Percentiles rank a stretch among this genome's conserved stretches.
These are phyloP conservation scores for Coecobrya sp. DNA, from an alignment of 2,888 invertebrate genomes.

Conservation along the genomic window DNA sequence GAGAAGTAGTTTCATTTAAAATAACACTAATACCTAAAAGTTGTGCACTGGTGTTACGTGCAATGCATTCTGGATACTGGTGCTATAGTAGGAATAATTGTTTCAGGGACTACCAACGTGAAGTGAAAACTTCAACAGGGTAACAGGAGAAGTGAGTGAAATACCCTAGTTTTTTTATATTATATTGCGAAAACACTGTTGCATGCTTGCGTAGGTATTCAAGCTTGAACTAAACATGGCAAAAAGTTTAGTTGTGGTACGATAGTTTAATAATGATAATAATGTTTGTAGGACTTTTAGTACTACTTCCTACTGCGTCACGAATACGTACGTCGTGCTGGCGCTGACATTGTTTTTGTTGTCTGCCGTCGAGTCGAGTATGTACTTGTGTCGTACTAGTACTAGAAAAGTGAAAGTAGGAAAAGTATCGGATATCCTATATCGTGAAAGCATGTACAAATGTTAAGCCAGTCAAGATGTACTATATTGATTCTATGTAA, in stretches of 20 bases:
- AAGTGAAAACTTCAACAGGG: background rate
- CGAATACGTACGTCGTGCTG: constrained; percentile 1
- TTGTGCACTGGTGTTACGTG: background rate
- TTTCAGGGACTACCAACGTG: background rate
- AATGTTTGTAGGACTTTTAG: background rate
- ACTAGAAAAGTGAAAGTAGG: background rate
- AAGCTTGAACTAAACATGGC: background rate
- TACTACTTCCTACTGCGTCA: background rate
- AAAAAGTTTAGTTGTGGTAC: background rate
- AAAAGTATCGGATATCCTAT: constrained; percentile 30
- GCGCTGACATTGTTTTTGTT: constrained; percentile 43
- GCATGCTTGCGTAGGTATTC: constrained; percentile 37
- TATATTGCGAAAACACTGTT: constrained; percentile 33
- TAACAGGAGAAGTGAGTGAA: background rate
- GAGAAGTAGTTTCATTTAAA: constrained; percentile 10
- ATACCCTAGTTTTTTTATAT: background rate
- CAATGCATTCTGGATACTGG: background rate
- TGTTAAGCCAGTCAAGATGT: background rate
- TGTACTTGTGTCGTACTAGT: background rate
- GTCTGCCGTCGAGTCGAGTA: background rate
- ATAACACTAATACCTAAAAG: constrained; percentile 22
- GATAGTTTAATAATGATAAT: constrained; percentile 8
- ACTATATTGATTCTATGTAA: too few species aligned
- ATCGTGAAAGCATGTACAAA: background rate
- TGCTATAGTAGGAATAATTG: background rate